Base-by-base conservation (phyloP, 2,797 vertebrate species). In the Erithacus rubecula region DNA sequence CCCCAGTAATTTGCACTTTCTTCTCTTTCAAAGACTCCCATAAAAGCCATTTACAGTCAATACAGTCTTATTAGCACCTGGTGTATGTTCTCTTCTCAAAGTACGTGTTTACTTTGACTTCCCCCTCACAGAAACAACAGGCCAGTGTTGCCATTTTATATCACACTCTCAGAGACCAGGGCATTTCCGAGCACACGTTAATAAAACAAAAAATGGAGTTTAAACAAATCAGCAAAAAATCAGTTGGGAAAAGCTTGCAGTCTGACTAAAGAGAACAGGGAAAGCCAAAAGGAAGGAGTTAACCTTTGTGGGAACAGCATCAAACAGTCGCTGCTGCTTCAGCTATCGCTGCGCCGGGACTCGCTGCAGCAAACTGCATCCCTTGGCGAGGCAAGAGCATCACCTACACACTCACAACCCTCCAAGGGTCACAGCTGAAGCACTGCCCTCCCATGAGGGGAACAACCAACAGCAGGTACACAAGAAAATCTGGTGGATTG, bases 211-310 rank as follows among this genome's bases (percentile, higher is more conserved):
- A 95, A 95, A 85, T 30, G 37, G 75, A 65, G 96, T 96, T 94
- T 64, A 89, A 97, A 91, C 68, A 83, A 68, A 95, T 90, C 87
- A 77, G 71, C 3, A 56, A 56, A 89, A 69, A 72, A 13, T 41
- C 77, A 90, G 71, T 27, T 34, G 90, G 77, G 87, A 85, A 93
- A 95, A 94, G 58, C 94, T 95, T 87, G 91, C 64, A 23, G 70
- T 87, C 78, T 83, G 93, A 96, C 87, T 93, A 20, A 77, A 95
- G 84, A 94, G 70, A 83, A 32, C 87, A 62, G 87, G 5, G 10
- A 96, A 95, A 96, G 91, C 78, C 92, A 94, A 96, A 76, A 94
- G 93, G 80, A 89, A 95, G 93, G 90, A 90, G 86, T 90, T 70
- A 92, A 94, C 27, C 51, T 94, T 87, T 92, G 88, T 65, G 37